A percentile compares a stretch with the other conserved stretches of the same genome.
These are phyloP conservation scores for Salvelinus sp. DNA, from an alignment of 2,113 vertebrate genomes.

Conservation along the genomic window DNA sequence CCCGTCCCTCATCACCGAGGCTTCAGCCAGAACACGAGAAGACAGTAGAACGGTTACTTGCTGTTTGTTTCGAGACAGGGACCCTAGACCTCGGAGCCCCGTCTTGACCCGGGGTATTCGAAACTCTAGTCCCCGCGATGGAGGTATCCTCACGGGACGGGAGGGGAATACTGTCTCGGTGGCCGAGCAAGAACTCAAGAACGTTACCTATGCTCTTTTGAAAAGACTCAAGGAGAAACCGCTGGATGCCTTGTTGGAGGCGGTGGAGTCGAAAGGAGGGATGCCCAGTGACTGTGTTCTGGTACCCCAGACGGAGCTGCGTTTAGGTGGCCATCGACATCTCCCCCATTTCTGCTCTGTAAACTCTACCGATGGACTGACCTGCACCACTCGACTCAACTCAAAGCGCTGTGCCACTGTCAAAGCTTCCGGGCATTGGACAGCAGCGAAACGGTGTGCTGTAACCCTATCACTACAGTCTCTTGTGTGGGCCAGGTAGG, in stretches of 20 bases:
- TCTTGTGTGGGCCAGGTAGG: constrained; percentile 91
- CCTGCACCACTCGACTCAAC: constrained; percentile 82
- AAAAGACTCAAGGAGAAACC: constrained; percentile 89
- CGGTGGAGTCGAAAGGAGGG: constrained; percentile 89
- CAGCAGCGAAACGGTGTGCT: constrained; percentile 82
- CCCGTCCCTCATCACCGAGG: constrained; percentile 51
- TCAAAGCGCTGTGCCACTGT: constrained; percentile 87
- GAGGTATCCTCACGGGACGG: constrained; percentile 35
- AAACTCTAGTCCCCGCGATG: too few relatives aligned
- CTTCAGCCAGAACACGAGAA: constrained; percentile 67
- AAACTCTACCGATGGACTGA: constrained; percentile 93
- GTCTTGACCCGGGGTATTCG: constrained; percentile 40
- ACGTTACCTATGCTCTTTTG: constrained; percentile 82
- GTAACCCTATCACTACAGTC: constrained; percentile 97
- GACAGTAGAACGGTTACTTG: constrained; percentile 82
- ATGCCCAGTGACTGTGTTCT: constrained; percentile 84
- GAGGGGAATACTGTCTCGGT: constrained; percentile 62
- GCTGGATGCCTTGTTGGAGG: constrained; percentile 85
- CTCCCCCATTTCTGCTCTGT: constrained; percentile 85
- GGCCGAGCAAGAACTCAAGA: constrained; percentile 83
- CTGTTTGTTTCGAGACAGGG: constrained; percentile 84
- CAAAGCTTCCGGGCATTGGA: constrained; percentile 76
- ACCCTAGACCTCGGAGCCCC: constrained; percentile 59
- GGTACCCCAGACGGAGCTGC: constrained; percentile 80
- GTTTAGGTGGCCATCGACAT: constrained; percentile 75